Conservation (phyloP, 2,888 invertebrate genomes). For the Argynnis bischoffii region DNA sequence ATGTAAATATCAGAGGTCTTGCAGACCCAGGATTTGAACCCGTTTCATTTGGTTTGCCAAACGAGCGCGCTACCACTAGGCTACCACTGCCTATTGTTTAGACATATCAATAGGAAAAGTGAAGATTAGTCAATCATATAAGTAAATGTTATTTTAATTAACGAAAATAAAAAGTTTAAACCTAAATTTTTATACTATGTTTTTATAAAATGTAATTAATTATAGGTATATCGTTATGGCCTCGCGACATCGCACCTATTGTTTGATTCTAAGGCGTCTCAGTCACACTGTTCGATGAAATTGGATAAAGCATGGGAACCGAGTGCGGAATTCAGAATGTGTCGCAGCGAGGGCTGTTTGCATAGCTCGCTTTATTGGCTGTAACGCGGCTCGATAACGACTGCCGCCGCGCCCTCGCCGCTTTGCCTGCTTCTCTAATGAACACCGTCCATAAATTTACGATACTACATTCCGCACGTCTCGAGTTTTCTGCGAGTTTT, state of each 20-base stretch:
- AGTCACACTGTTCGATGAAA: constrained; percentile 73
- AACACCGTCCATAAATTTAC: constrained; percentile 59
- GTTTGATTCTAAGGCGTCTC: constrained; percentile 69
- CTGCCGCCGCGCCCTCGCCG: constrained; percentile 48
- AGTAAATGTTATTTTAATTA: neutral
- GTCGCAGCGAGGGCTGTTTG: constrained; percentile 67
- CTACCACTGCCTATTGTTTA: constrained; percentile 9
- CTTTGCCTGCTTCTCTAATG: constrained; percentile 57
- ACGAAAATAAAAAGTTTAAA: neutral
- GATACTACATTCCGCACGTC: constrained; percentile 59
- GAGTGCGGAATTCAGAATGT: constrained; percentile 71
- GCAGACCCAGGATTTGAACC: no score
- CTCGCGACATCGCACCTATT: constrained; percentile 72
- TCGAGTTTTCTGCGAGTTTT: constrained; percentile 20
- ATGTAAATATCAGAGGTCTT: no score
- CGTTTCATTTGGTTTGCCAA: no score
- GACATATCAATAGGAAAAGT: constrained; percentile 14
- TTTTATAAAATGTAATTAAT: constrained; percentile 24
- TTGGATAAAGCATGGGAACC: constrained; percentile 80
- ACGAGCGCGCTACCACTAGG: no score
- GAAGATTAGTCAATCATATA: neutral
- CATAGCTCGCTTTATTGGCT: constrained; percentile 79
- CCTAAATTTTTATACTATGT: neutral
- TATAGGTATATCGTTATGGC: constrained; percentile 60
- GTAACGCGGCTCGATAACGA: constrained; percentile 67